Percentiles rank a stretch among this genome's conserved stretches.
Conservation (phyloP, 2,888 invertebrate genomes). For the Leptinotarsa rubiginosa region DNA sequence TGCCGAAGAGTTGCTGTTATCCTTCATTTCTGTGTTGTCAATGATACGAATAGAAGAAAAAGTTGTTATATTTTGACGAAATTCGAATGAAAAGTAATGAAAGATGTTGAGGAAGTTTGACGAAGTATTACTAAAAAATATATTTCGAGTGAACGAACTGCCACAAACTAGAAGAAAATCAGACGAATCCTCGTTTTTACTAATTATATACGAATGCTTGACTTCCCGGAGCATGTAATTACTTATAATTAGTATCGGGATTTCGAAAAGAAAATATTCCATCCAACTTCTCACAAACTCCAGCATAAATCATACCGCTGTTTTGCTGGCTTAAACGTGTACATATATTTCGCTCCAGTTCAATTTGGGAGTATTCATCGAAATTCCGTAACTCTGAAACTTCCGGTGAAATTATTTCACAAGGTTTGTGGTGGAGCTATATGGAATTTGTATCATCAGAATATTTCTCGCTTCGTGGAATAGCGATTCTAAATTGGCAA, state of each 20-base stretch:
- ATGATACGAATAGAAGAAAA: too few relatives aligned
- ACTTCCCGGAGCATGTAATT: not conserved
- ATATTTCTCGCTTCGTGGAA: conserved; percentile 1
- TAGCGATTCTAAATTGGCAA: not conserved
- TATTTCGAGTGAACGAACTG: too few relatives aligned
- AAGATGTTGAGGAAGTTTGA: too few relatives aligned
- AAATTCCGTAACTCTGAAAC: conserved; percentile 20
- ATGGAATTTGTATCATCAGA: not conserved
- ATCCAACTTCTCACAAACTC: not conserved
- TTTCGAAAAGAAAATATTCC: not conserved
- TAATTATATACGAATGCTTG: not conserved
- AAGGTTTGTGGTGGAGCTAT: conserved; percentile 1
- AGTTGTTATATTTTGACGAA: too few relatives aligned
- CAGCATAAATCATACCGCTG: not conserved
- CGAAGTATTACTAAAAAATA: too few relatives aligned
- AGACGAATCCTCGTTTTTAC: not conserved
- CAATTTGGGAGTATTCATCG: conserved; percentile 23
- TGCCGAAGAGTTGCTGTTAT: too few relatives aligned
- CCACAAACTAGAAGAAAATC: not conserved
- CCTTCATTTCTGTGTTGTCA: too few relatives aligned
- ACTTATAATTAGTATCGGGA: not conserved
- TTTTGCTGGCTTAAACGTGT: conserved; percentile 11
- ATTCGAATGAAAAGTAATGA: too few relatives aligned
- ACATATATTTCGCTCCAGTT: conserved; percentile 10
- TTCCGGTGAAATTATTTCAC: conserved; percentile 19